Conservation (phyloP, 2,797 vertebrate genomes). For the Borostomias antarcticus region DNA sequence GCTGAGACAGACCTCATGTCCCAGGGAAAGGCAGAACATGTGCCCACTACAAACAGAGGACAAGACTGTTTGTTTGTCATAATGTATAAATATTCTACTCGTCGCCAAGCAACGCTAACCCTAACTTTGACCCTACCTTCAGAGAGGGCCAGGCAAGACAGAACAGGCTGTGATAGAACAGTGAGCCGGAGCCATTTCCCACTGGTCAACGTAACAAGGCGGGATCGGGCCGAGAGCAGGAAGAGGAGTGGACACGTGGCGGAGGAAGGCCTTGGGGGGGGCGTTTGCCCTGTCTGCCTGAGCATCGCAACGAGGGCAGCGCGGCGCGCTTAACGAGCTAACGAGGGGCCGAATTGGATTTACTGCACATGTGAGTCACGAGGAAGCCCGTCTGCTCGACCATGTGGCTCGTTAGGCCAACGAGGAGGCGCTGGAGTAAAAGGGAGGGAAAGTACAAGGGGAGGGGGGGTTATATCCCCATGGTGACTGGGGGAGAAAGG, state of each 20-base stretch:
- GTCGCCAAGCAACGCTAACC: too few relatives aligned
- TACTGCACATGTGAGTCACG: slow-evolving; percentile 68
- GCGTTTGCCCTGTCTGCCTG: background rate
- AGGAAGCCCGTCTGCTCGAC: slow-evolving; percentile 44
- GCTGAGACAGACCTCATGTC: too few relatives aligned
- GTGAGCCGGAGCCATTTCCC: too few relatives aligned
- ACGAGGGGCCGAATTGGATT: slow-evolving; percentile 68
- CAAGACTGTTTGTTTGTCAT: too few relatives aligned
- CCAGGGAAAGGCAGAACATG: too few relatives aligned
- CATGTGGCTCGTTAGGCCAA: slow-evolving; percentile 39
- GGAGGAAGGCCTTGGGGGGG: background rate
- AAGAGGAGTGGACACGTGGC: background rate
- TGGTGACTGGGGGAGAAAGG: slow-evolving; percentile 1
- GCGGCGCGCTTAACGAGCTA: slow-evolving; percentile 55
- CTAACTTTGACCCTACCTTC: too few relatives aligned
- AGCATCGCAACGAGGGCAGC: background rate
- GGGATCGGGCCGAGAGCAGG: background rate
- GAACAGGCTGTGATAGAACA: background rate
- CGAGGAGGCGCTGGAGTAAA: slow-evolving; percentile 20
- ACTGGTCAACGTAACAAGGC: too few relatives aligned
- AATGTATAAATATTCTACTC: too few relatives aligned
- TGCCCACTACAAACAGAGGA: too few relatives aligned
- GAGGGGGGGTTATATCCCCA: background rate
- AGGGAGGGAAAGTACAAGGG: background rate
- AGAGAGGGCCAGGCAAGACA: too few relatives aligned